phyloP scores from a whole-genome alignment of 2,113 vertebrate species.

The Psilopogon haemacephalus region DNA sequence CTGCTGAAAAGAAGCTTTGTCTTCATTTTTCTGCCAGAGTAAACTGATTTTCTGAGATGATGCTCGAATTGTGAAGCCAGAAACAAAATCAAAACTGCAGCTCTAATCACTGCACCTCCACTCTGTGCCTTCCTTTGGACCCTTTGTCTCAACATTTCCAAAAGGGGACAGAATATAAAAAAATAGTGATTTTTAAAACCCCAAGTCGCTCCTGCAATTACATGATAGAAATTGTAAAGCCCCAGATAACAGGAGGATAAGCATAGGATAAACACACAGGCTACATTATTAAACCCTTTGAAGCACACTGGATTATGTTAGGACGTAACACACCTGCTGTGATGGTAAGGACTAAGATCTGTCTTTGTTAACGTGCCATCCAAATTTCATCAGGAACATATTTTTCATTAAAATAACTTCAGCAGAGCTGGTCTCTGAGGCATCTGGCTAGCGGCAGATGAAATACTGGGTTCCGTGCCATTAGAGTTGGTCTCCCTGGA shows the following conservation, averaged over 20 bases:
- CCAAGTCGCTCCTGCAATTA: background rate
- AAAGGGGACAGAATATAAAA: background rate
- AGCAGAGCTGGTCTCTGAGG: constrained; percentile 1
- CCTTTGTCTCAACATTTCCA: background rate
- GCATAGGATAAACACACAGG: background rate
- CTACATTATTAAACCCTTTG: constrained; percentile 9
- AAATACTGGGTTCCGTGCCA: background rate
- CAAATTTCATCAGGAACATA: constrained; percentile 32
- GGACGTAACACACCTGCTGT: constrained; percentile 22
- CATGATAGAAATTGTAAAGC: background rate
- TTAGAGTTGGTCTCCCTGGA: constrained; percentile 13
- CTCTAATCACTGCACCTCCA: background rate
- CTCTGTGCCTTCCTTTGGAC: background rate
- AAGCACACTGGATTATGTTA: constrained; percentile 19
- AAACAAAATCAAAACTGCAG: background rate
- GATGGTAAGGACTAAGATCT: background rate
- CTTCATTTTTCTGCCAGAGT: background rate
- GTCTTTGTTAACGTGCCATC: background rate
- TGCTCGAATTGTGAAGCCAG: background rate
- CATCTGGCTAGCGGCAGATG: constrained; percentile 14
- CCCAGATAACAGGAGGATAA: background rate
- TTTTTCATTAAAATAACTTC: constrained; percentile 51
- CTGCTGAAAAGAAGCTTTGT: background rate
- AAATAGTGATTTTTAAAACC: background rate
- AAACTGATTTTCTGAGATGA: background rate